Conservation (phyloP, 2,888 invertebrate species). For the Aricia artaxerxes region DNA sequence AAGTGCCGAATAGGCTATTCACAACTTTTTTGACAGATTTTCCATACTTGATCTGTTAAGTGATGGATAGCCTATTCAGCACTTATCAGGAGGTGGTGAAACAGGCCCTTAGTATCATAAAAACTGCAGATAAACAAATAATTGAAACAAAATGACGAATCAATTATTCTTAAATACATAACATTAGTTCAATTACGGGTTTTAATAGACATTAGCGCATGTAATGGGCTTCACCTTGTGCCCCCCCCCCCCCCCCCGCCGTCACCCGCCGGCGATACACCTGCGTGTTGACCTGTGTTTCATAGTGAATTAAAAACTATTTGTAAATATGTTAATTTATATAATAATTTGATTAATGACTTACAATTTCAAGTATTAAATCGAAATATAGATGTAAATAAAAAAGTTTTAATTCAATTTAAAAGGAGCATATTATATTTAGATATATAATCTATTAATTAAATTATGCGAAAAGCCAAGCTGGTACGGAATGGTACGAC, state of each 20-base stretch:
- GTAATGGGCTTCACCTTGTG: constrained; percentile 4
- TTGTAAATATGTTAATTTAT: background rate
- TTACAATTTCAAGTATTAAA: too few relatives aligned
- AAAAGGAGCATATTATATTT: background rate
- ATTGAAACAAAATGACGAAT: background rate
- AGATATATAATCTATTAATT: background rate
- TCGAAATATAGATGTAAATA: background rate
- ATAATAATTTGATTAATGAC: too few relatives aligned
- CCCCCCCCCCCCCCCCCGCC: background rate
- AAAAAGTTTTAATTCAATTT: too few relatives aligned
- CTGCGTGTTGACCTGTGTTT: background rate
- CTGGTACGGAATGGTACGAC: background rate
- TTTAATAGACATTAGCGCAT: constrained; percentile 23
- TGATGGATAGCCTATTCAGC: too few relatives aligned
- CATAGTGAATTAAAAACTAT: background rate
- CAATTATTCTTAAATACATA: constrained; percentile 5
- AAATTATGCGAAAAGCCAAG: background rate
- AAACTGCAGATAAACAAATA: background rate
- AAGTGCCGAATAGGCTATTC: too few relatives aligned
- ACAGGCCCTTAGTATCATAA: background rate
- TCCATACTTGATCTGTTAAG: too few relatives aligned
- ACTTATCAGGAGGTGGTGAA: too few relatives aligned
- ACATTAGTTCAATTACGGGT: constrained; percentile 20
- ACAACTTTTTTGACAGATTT: too few relatives aligned
- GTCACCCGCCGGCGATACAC: background rate